Evolutionary conservation across 2,113 vertebrate genomes (phyloP), one percentile per base, ranked within the genome.

Genomic region (human): DNA sequence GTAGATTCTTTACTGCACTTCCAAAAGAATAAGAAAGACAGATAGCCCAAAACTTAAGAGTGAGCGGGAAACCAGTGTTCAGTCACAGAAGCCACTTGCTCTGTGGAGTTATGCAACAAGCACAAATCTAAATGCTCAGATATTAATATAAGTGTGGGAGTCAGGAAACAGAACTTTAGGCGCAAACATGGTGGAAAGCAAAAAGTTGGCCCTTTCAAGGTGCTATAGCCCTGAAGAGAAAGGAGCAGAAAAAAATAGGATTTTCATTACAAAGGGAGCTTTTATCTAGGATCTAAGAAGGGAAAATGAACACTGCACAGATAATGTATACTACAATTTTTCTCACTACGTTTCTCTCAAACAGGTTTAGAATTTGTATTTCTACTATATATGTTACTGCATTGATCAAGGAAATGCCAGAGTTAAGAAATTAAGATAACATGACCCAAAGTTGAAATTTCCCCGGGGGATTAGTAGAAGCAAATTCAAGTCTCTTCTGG

Each of bases 151-250:
- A 84, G 72, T 55, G 23, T 73, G 45, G 8, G 40, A 38, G 10
- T 13, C 38, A 72, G 70, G 13, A 40, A 66, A 43, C 6, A 45
- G 18, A 23, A 57, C 32, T 5, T 68, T 32, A 11, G 5, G 25
- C 2, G 18, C 40, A 14, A 18, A 2, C 50, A 81, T 1, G 14
- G 11, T 38, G 17, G 5, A 11, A 72, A 59, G 30, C 40, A 25
- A 17, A 81, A 70, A 13, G 12, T 30, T 45, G 18, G 13, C 16
- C 6, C 6, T 0, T 1, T 82, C 8, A 9, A 2, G 5, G 43
- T 30, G 5, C 14, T 43, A 25, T 3, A 76, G 16, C 16, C 17
- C 43, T 38, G 1, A 10, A 40, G 66, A 8, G 85, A 87, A 86
- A 9, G 32, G 8, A 87, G 17, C 12, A 55, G 40, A 68, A 30